Conservation (phyloP, 2,888 invertebrate genomes). For the Barypeithes pellucidus region DNA sequence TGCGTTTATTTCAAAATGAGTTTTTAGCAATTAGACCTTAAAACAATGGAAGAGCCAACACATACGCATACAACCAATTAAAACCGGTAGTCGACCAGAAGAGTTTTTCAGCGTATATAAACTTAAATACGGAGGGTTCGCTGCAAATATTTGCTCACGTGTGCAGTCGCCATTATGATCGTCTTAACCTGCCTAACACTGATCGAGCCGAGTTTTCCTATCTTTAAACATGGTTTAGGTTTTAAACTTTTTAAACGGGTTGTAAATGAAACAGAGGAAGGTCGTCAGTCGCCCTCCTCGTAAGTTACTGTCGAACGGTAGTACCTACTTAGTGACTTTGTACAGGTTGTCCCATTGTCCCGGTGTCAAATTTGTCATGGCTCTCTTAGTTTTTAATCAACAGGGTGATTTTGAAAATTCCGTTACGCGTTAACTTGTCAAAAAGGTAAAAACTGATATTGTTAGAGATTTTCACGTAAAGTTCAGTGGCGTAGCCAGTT, state of each 20-base stretch:
- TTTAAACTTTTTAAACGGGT: slow-evolving; percentile 34
- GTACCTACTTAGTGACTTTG: neutral
- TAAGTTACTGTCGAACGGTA: neutral
- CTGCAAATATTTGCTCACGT: slow-evolving; percentile 56
- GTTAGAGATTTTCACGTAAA: too few species aligned
- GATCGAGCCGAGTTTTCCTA: slow-evolving; percentile 34
- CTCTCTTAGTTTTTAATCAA: too few species aligned
- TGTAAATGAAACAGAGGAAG: neutral
- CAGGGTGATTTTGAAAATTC: too few species aligned
- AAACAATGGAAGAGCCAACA: slow-evolving; percentile 40
- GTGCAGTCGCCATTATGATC: slow-evolving; percentile 50
- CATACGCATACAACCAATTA: slow-evolving; percentile 42
- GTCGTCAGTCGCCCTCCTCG: neutral
- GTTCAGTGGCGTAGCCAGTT: too few species aligned
- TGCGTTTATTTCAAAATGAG: neutral
- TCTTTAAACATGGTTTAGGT: slow-evolving; percentile 50
- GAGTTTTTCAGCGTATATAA: slow-evolving; percentile 44
- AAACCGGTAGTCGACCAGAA: slow-evolving; percentile 51
- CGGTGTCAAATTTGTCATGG: too few species aligned
- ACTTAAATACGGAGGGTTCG: slow-evolving; percentile 49
- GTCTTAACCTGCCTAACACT: slow-evolving; percentile 48
- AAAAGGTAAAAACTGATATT: too few species aligned
- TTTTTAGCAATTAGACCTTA: slow-evolving; percentile 43
- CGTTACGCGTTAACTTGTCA: too few species aligned
- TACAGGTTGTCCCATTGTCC: too few species aligned